Evolutionary conservation across 2,797 vertebrate genomes (phyloP).

Genomic region (Lagorchestes hirsutus): DNA sequence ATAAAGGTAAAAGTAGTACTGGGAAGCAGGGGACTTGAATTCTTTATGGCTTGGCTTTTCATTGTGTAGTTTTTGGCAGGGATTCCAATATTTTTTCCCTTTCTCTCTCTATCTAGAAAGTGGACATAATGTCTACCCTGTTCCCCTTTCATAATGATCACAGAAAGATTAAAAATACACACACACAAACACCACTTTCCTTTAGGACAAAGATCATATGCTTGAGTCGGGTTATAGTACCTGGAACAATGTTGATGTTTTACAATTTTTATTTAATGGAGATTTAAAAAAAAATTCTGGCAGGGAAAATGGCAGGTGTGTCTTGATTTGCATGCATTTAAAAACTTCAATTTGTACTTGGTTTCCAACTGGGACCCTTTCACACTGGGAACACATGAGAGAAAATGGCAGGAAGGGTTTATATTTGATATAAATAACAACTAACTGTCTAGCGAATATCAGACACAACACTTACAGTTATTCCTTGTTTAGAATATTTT

Average conservation of each 20-base stretch:
- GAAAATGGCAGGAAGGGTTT: background rate
- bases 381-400: conserved; percentile 14
- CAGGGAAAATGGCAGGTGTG: conserved; percentile 42
- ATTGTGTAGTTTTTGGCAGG: conserved; percentile 9
- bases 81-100: background rate
- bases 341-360: conserved; percentile 10
- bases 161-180: background rate
- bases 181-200: background rate
- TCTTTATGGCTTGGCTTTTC: conserved; percentile 21
- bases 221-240: background rate
- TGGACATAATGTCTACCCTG: background rate
- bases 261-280: conserved; percentile 32
- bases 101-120: conserved; percentile 32
- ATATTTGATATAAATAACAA: conserved; percentile 25
- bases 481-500: background rate
- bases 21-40: background rate
- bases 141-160: background rate
- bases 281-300: background rate
- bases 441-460: background rate
- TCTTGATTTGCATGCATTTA: conserved; percentile 37
- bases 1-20: background rate
- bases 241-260: background rate
- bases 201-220: conserved; percentile 30
- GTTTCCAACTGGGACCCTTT: conserved; percentile 13
- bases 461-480: background rate